Evolutionary conservation across 2,888 invertebrate genomes (phyloP).

Genomic region (Patella depressa): DNA sequence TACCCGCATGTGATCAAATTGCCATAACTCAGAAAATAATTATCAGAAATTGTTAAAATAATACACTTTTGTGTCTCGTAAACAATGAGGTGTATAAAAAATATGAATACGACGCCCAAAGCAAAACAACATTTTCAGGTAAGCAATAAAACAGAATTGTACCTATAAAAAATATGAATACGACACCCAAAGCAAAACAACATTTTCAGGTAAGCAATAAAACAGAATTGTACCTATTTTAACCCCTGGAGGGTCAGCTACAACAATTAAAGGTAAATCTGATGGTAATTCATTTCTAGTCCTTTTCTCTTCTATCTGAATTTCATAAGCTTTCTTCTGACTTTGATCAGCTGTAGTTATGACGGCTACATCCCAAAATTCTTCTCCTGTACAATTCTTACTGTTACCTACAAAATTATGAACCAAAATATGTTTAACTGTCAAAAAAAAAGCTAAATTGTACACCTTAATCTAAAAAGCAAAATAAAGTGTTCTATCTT

Average conservation of each 20-base stretch:
- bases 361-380: slow-evolving; percentile 71
- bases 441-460: no score
- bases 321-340: slow-evolving; percentile 69
- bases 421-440: no score
- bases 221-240: slow-evolving; percentile 61
- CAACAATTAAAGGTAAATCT: slow-evolving; percentile 64
- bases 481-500: no score
- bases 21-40: no score
- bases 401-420: slow-evolving; percentile 39
- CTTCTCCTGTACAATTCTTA: slow-evolving; percentile 29
- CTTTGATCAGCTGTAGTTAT: slow-evolving; percentile 70
- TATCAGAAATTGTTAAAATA: neutral
- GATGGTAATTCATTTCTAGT: slow-evolving; percentile 63
- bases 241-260: slow-evolving; percentile 71
- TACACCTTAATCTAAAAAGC: no score
- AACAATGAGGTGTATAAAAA: no score
- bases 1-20: no score
- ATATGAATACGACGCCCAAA: no score
- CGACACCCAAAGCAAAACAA: neutral
- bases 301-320: slow-evolving; percentile 66
- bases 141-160: slow-evolving; percentile 2
- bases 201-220: neutral
- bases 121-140: neutral
- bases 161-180: no score
- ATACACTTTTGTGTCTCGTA: no score